Evolutionary conservation across 2,797 vertebrate species (phyloP).

Genomic region (Syndactyla subalaris): DNA sequence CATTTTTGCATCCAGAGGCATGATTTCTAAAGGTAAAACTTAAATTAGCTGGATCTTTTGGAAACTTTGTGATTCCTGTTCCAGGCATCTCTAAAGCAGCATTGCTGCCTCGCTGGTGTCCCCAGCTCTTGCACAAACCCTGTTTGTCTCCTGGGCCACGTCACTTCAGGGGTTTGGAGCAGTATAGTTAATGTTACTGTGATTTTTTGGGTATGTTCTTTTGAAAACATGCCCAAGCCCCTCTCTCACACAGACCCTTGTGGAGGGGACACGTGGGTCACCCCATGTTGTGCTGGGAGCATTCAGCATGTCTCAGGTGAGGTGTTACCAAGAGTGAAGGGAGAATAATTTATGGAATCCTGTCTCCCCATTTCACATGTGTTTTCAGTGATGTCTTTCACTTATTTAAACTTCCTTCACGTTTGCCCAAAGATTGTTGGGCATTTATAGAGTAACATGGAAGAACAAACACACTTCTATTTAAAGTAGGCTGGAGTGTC

Average conservation of each 20-base stretch:
- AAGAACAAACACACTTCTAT: not conserved
- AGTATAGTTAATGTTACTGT: not conserved
- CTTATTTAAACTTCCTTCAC: not conserved
- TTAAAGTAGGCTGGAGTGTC: not conserved
- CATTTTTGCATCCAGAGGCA: not conserved
- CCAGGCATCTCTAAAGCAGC: not conserved
- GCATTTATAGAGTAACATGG: not conserved
- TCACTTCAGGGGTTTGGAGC: not conserved
- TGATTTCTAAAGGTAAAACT: not conserved
- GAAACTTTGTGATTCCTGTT: not conserved
- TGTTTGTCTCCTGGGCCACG: not conserved
- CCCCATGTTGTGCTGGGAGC: not conserved
- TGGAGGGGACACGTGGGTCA: not conserved
- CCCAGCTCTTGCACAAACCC: not conserved
- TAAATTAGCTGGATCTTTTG: not conserved
- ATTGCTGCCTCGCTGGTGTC: not conserved
- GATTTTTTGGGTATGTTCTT: not conserved
- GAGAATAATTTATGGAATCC: not conserved
- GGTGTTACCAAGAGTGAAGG: not conserved
- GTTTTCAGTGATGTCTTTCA: not conserved
- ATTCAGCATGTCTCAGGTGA: not conserved
- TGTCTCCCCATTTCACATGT: not conserved
- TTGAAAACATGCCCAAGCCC: not conserved
- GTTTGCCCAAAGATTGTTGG: not conserved
- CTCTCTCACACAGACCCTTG: rapidly evolving